phyloP scores from a whole-genome alignment of 2,888 invertebrate species.

The Scaptomyza parva region DNA sequence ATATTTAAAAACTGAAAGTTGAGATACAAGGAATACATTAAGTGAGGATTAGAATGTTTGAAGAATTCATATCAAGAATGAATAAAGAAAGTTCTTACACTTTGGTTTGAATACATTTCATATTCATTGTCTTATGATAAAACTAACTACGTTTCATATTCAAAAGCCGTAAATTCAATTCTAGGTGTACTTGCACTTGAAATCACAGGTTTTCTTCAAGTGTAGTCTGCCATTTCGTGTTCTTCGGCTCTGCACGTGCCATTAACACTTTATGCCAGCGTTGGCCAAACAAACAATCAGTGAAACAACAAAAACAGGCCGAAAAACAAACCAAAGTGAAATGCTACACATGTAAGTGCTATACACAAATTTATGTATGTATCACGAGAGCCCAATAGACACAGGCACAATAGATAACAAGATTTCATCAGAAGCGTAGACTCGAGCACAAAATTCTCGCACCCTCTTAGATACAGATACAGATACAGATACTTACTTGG shows the following conservation, averaged over 20 bases:
- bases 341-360: conserved; percentile 28
- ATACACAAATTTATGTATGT: conserved; percentile 6
- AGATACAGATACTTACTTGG: conserved; percentile 13
- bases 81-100: no score
- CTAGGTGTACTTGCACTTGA: background rate
- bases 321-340: conserved; percentile 10
- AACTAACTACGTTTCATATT: no score
- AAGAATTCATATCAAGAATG: background rate
- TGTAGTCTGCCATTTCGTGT: conserved; percentile 4
- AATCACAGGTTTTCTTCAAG: background rate
- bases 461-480: conserved; percentile 24
- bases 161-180: no score
- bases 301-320: conserved; percentile 20
- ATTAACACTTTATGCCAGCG: conserved; percentile 76
- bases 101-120: no score
- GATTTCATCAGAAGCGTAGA: conserved; percentile 68
- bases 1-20: no score
- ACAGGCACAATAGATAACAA: conserved; percentile 57
- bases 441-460: conserved; percentile 49
- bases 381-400: conserved; percentile 4
- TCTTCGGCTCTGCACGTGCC: conserved; percentile 74
- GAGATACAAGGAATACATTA: no score
- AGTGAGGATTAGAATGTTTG: background rate
- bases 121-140: no score
- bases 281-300: conserved; percentile 36